Evolutionary conservation across 2,113 vertebrate genomes (phyloP), one percentile per base, ranked within the genome.

Genomic region (Crotalus viridis): DNA sequence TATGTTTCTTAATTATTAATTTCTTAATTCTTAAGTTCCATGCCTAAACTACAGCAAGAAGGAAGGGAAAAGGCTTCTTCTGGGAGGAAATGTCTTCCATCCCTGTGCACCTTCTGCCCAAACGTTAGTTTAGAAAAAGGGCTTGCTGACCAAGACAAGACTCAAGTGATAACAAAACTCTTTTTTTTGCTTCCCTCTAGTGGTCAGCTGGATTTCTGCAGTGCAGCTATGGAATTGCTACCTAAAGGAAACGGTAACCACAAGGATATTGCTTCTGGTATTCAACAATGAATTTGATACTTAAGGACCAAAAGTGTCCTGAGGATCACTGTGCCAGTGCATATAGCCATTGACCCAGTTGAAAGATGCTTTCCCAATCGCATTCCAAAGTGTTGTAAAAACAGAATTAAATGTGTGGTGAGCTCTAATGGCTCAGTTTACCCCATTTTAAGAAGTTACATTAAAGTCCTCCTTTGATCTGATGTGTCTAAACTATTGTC

Each of bases 381-480:
- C 19, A 59, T n/a, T 87, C 51, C 8, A 33, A 61, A 61, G 85
- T 21, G 17, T 87, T 88, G 43, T 5, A 15, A n/a, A 43, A n/a
- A 28, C 61, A n/a, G 85, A 26, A 51, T 24, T 89, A 33, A 55
- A 89, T 56, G 10, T 21, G 15, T 46, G 61, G 87, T 33, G 87
- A 81, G 33, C 22, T 48, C 5, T 13, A 64, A 22, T 24, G 57
- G 59, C 8, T 64, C 57, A 52, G 51, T 61, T 26, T 51, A 61
- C 55, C 56, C 5, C 87, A 43, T 9, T 39, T 81, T 56, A 5
- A 85, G 64, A 2, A 43, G n/a, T 56, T 28, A 33, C 81, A 56
- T n/a, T n/a, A 95, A 86, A 95, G 96, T 85, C 92, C 91, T 94
- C 96, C 93, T 96, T 95, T 95, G 86, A 96, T 95, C 91, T 0